These are phyloP conservation scores for Stomorhina lunata DNA, from an alignment of 2,888 invertebrate species.

Conservation along the genomic window DNA sequence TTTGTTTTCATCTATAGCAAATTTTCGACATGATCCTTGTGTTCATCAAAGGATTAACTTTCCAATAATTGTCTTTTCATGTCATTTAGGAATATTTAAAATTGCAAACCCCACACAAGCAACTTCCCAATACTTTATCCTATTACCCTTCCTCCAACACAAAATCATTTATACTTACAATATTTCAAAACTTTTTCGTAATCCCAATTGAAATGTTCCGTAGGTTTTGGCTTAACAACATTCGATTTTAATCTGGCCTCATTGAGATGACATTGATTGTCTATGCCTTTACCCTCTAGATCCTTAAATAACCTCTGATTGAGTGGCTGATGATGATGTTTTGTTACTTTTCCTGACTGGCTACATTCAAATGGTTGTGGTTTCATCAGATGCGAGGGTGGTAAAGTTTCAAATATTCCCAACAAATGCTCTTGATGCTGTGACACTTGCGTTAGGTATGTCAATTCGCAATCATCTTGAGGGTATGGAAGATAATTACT, in stretches of 20 bases:
- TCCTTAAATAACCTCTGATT: not conserved
- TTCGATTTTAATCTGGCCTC: not conserved
- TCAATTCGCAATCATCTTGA: not conserved
- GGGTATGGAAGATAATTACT: not conserved
- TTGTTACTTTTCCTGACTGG: not conserved
- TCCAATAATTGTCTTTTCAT: too few relatives aligned
- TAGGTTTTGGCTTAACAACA: not conserved
- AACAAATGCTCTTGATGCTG: conserved; percentile 31
- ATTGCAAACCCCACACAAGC: too few relatives aligned
- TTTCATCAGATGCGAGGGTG: not conserved
- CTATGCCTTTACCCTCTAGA: not conserved
- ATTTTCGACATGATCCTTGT: too few relatives aligned
- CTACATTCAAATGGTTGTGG: not conserved
- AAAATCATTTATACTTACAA: conserved; percentile 32
- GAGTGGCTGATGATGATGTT: not conserved
- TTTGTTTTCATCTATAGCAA: too few relatives aligned
- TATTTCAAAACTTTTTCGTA: conserved; percentile 6
- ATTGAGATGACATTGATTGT: not conserved
- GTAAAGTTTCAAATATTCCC: conserved; percentile 55
- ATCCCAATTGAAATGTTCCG: not conserved
- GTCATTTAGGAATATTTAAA: too few relatives aligned
- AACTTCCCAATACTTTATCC: conserved; percentile 15
- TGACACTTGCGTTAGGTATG: not conserved
- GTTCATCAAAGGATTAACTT: too few relatives aligned
- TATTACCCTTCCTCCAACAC: not conserved